These are phyloP conservation scores for Ondatra zibethicus DNA, from an alignment of 2,113 vertebrate species.

Conservation along the genomic window DNA sequence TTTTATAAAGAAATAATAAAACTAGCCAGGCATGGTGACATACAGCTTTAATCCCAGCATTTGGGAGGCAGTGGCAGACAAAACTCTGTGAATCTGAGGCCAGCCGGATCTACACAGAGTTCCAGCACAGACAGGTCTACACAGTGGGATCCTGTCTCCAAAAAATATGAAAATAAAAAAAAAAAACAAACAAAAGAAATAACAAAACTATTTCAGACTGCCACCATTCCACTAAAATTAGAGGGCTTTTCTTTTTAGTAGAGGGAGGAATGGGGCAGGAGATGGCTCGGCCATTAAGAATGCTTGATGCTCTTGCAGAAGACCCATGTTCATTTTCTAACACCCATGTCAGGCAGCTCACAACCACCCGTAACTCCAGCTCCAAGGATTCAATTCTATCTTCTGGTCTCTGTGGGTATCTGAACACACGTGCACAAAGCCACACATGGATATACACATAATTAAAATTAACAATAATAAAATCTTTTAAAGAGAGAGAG, in stretches of 20 bases:
- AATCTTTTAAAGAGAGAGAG: not conserved
- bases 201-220: constrained; percentile 17
- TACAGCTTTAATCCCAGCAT: not conserved
- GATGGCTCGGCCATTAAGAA: not conserved
- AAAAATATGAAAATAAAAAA: not conserved
- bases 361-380: not conserved
- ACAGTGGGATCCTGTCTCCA: not conserved
- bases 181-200: not conserved
- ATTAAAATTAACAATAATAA: not conserved
- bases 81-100: not conserved
- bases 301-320: not conserved
- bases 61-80: not conserved
- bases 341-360: not conserved
- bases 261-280: not conserved
- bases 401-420: not conserved
- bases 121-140: not conserved
- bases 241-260: not conserved
- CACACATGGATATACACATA: not conserved
- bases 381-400: not conserved
- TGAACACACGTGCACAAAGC: not conserved
- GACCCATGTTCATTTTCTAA: not conserved
- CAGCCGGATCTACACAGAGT: not conserved
- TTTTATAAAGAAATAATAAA: not conserved
- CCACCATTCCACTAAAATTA: not conserved
- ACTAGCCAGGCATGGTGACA: not conserved